Evolutionary conservation across 2,888 invertebrate genomes (phyloP).

Genomic region (Nebria salina): DNA sequence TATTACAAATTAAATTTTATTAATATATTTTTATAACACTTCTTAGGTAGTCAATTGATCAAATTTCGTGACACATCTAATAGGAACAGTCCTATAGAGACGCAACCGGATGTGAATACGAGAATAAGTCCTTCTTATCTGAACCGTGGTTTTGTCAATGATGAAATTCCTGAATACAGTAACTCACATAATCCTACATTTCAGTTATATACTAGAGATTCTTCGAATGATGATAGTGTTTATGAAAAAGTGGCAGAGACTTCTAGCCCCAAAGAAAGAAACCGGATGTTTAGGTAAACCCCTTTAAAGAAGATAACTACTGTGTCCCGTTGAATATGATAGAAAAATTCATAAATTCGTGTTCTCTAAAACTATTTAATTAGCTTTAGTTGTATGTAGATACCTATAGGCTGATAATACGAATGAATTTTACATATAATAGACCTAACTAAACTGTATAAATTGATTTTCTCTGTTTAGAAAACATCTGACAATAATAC

Average conservation of each 20-base stretch:
- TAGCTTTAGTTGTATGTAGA: conserved; percentile 8
- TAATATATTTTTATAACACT: neutral
- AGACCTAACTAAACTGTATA: conserved; percentile 2
- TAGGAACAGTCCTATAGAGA: neutral
- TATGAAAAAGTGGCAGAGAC: conserved; percentile 45
- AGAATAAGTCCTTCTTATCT: conserved; percentile 30
- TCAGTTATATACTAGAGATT: conserved; percentile 27
- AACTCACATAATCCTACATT: conserved; percentile 11
- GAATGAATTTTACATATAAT: conserved; percentile 20
- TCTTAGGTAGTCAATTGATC: conserved; percentile 19
- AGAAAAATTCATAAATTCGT: no score
- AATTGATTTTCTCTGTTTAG: conserved; percentile 61
- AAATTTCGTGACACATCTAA: conserved; percentile 24
- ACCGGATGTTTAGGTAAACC: conserved; percentile 58
- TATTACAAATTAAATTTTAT: neutral
- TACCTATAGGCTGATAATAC: neutral
- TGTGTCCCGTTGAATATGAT: no score
- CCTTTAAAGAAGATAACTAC: no score
- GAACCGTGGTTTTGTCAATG: conserved; percentile 14
- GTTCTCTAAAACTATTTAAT: conserved; percentile 8
- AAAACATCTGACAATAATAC: conserved; percentile 68
- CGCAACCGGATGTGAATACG: conserved; percentile 15
- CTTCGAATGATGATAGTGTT: conserved; percentile 7
- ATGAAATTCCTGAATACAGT: conserved; percentile 8
- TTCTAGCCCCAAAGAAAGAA: conserved; percentile 57